Evolutionary conservation across 1,140 invertebrate genomes (phyloP).

Genomic region (Nephila pilipes): DNA sequence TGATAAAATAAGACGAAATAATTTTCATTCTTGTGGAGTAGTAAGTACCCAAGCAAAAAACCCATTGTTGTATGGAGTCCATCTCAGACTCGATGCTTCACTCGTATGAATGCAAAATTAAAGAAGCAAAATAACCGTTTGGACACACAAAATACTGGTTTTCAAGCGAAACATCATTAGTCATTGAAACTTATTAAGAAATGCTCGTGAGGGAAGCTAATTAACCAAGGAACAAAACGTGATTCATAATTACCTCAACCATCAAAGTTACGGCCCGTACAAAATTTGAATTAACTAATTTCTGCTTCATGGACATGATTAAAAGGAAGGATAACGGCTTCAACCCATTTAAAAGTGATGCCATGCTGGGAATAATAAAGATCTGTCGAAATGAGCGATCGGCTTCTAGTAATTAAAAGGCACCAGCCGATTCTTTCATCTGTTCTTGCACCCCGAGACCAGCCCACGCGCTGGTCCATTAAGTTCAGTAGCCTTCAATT

Average conservation of each 20-base stretch:
- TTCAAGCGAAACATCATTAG: too few relatives aligned
- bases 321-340: background rate
- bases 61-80: too few relatives aligned
- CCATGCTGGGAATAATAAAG: conserved; percentile 18
- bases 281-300: background rate
- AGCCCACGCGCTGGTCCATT: conserved; percentile 27
- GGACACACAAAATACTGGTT: too few relatives aligned
- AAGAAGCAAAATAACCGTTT: too few relatives aligned
- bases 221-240: conserved; percentile 5
- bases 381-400: background rate
- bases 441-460: background rate
- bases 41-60: too few relatives aligned
- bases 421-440: conserved; percentile 3
- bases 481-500: conserved; percentile 41
- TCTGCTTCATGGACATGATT: background rate
- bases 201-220: conserved; percentile 1
- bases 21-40: too few relatives aligned
- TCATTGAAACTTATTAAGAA: background rate
- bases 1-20: too few relatives aligned
- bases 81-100: too few relatives aligned
- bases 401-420: conserved; percentile 8
- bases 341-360: background rate
- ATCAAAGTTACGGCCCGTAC: background rate
- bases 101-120: too few relatives aligned
- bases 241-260: background rate